Percentiles rank a stretch among this genome's conserved stretches.
phyloP scores from a whole-genome alignment of 2,113 vertebrate genomes.

The Castor canadensis region DNA sequence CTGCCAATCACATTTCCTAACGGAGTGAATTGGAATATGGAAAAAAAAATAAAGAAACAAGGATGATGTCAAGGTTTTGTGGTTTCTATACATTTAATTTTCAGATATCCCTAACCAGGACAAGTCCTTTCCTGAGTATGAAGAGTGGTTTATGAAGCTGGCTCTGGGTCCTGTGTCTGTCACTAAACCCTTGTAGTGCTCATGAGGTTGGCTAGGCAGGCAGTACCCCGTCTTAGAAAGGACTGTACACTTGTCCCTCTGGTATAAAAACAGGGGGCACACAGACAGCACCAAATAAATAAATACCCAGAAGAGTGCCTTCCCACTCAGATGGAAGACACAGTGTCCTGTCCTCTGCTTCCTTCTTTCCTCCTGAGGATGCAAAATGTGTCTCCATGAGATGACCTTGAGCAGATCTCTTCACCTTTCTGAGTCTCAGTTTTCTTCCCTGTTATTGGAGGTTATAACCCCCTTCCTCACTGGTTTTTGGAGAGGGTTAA shows the following conservation, averaged over 20 bases:
- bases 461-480: neutral
- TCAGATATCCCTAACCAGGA: neutral
- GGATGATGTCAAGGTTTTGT: conserved; percentile 18
- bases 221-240: neutral
- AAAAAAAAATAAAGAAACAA: neutral
- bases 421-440: neutral
- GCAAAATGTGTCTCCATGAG: neutral
- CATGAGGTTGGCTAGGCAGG: neutral
- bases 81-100: neutral
- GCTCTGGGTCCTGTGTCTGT: neutral
- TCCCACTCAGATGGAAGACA: neutral
- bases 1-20: conserved; percentile 5
- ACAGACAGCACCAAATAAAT: neutral
- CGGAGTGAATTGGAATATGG: neutral
- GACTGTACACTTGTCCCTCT: neutral
- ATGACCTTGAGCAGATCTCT: neutral
- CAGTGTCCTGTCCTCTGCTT: neutral
- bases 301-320: neutral
- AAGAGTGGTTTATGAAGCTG: neutral
- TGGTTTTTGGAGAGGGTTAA: neutral
- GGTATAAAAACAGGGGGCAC: too few relatives aligned
- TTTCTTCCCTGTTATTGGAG: neutral
- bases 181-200: neutral
- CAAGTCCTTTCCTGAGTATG: neutral
- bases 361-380: neutral